Evolutionary conservation across 2,113 vertebrate genomes (phyloP).

Genomic region (Melospiza melodia): DNA sequence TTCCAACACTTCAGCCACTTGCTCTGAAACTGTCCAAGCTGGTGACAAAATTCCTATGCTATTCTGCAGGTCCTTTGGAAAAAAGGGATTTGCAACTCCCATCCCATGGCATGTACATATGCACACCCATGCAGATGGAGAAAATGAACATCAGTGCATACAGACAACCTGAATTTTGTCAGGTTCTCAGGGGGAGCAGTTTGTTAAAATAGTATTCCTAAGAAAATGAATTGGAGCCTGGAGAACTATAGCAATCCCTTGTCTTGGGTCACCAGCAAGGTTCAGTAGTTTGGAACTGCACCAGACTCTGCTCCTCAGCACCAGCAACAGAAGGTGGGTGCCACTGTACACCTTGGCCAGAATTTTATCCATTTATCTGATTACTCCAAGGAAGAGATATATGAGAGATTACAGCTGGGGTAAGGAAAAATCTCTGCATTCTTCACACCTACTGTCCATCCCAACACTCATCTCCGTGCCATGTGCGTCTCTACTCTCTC

Average conservation of each 20-base stretch:
- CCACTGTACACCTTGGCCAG: not conserved
- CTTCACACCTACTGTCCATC: not conserved
- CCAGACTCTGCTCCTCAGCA: not conserved
- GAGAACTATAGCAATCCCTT: not conserved
- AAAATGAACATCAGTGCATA: not conserved
- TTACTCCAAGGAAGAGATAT: not conserved
- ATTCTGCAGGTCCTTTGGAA: not conserved
- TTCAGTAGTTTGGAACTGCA: not conserved
- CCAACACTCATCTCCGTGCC: not conserved
- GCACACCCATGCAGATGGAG: not conserved
- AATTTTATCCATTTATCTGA: not conserved
- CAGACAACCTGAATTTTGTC: not conserved
- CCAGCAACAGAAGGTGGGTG: not conserved
- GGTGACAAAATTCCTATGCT: not conserved
- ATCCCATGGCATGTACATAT: accelerated
- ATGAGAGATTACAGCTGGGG: accelerated
- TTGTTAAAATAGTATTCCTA: not conserved
- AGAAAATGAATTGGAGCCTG: not conserved
- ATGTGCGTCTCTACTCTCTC: not conserved
- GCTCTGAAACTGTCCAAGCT: not conserved
- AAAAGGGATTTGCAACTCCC: not conserved
- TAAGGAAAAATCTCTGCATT: not conserved
- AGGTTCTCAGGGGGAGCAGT: not conserved
- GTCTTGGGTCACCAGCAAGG: not conserved
- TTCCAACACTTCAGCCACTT: not conserved